Base-by-base conservation (phyloP, 2,888 invertebrate genomes). In the Tinea pellionella region DNA sequence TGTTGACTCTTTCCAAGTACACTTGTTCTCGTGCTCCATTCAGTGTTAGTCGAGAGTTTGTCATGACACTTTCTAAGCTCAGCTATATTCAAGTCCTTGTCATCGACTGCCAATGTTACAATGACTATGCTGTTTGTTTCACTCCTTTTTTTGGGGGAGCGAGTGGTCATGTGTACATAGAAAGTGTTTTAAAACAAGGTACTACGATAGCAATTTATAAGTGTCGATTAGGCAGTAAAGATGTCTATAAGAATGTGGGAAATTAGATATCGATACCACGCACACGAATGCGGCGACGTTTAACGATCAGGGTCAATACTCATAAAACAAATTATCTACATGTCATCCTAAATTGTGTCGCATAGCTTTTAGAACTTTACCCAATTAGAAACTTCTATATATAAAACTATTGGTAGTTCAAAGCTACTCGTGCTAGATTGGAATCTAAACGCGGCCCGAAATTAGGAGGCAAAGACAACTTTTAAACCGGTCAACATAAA, bases 401-500 rank as follows among this genome's bases (percentile, higher is more conserved):
- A 57, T 30, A 32, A 32, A 57, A 57, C 32, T 57, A 32, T 32
- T 32, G 30, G 19, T 57, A 57, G 15, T 57, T 32, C 32, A 32
- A 57, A 32, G 32, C 32, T 57, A 57, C 57, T 57, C 32, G 57
- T 57, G 32, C 57, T 57, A 57, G 57, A 57, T 57, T 57, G 57
- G 57, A 83, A 85, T 84, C 83, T 84, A 84, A 84, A 82, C 82
- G 84, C 83, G 84, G 80, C 75, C 84, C 85, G 80, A 86, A 85
- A 85, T 85, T 84, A 85, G 85, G 85, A 85, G 85, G 83, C 82
- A 83, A 75, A 80, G 80, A 82, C 85, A 78, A 80, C 77, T 83
- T 78, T 66, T 74, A 75, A 86, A 87, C 86, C 86, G 86, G 86
- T 87, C 85, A 86, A 87, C 86, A 85, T 86, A 86, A 87, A 86